Base-by-base conservation (phyloP, 1,140 invertebrate genomes). In the Lasaia peninsularis region DNA sequence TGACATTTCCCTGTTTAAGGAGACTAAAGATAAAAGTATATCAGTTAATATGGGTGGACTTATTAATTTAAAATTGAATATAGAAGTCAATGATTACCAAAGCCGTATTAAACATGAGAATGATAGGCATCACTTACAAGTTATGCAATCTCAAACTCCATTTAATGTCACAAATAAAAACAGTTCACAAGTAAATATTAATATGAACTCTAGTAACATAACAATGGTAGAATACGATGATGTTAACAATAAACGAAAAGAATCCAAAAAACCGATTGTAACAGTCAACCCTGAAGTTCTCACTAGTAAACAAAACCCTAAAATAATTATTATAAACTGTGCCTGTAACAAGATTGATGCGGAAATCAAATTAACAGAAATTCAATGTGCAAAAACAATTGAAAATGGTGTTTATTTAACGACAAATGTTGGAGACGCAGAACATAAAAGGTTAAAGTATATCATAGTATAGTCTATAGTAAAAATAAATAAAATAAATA, bases 31-130 rank as follows among this genome's bases (percentile, higher is more conserved):
- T n/a, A 67, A 72, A 49, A 65, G 40, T 7, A 18, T 18, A 20
- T 44, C 40, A 18, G 18, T 44, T 20, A 44, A 44, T 18, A 44
- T 63, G 28, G 66, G 60, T 7, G 68, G 69, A 40, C 21, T 66
- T 3, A 57, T 74, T 37, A 73, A 74, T 54, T 57, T 83, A 3
- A 75, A 69, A 20, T 34, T 83, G 4, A 69, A 73, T 16, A 73
- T 83, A 34, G 72, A 80, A 65, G 20, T 80, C 7, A 65, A 63
- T 55, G 69, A 75, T 49, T 62, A 44, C 33, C 16, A 20, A 9
- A 51, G n/a, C 12, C 6, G 20, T n/a, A 51, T 51, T 31, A 31
- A 10, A 18, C 49, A 32, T 28, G n/a, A n/a, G 6, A 31, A 5
- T 12, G 14, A 16, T 37, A 37, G 11, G 9, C 16, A 44, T 5